These are phyloP conservation scores for Lepisosteus oculatus DNA, from an alignment of 2,113 vertebrate genomes.

Conservation along the genomic window DNA sequence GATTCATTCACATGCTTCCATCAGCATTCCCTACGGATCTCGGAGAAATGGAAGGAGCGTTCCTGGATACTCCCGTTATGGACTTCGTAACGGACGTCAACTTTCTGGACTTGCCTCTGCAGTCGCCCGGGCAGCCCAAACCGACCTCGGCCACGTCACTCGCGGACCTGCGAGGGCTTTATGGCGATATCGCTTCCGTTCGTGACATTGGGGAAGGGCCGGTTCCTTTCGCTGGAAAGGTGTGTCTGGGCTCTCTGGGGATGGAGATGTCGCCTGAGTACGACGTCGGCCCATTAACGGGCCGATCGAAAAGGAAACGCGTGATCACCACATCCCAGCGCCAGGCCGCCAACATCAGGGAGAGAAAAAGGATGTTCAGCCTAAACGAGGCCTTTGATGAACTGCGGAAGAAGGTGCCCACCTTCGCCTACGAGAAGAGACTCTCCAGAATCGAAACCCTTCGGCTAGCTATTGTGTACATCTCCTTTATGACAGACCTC, in stretches of 20 bases:
- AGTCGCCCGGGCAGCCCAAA: conserved; percentile 25
- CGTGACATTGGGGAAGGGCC: conserved; percentile 40
- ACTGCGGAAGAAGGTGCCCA: conserved; percentile 89
- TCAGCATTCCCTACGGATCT: conserved; percentile 24
- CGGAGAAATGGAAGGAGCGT: conserved; percentile 50
- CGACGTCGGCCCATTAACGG: conserved; percentile 39
- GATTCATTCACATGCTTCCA: conserved; percentile 23
- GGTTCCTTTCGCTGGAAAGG: conserved; percentile 27
- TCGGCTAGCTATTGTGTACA: conserved; percentile 92
- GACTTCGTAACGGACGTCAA: conserved; percentile 70
- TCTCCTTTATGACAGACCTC: conserved; percentile 95
- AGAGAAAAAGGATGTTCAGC: conserved; percentile 92
- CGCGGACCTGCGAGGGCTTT: conserved; percentile 44
- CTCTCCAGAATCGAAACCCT: conserved; percentile 93
- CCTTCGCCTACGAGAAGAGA: conserved; percentile 93
- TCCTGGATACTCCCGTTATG: conserved; percentile 59
- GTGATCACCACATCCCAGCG: conserved; percentile 88
- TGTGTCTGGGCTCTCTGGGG: conserved; percentile 37
- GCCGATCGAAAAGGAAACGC: conserved; percentile 77
- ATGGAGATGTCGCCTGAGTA: conserved; percentile 31
- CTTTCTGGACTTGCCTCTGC: conserved; percentile 51
- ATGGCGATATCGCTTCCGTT: conserved; percentile 39
- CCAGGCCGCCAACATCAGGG: conserved; percentile 90
- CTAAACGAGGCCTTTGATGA: conserved; percentile 95
- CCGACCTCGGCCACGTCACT: conserved; percentile 33